Conservation (phyloP, 2,797 vertebrate species). For the Alcedo atthis region DNA sequence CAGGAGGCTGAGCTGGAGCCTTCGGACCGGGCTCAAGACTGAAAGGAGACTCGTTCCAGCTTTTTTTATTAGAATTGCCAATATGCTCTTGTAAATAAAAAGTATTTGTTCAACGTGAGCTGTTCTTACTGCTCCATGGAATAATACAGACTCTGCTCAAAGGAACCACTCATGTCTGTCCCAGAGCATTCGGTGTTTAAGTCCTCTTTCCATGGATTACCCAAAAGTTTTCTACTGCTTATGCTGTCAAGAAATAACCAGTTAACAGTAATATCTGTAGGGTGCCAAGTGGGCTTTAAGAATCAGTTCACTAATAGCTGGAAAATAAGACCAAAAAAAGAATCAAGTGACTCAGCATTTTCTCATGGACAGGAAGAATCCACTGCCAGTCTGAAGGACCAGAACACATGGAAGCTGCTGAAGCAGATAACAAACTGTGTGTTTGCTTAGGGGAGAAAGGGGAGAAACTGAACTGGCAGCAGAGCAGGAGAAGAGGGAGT, state of each 20-base stretch:
- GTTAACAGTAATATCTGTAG: background rate
- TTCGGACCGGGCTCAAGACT: background rate
- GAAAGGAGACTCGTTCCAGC: background rate
- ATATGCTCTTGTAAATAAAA: slow-evolving; percentile 64
- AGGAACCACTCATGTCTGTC: background rate
- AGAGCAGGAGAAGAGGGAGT: background rate
- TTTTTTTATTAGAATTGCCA: slow-evolving; percentile 30
- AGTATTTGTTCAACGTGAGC: slow-evolving; percentile 20
- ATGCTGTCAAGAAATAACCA: background rate
- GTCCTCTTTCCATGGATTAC: too few species aligned
- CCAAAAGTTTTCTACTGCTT: background rate
- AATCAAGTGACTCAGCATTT: background rate
- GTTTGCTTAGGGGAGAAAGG: background rate
- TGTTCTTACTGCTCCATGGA: background rate
- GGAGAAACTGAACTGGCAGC: background rate
- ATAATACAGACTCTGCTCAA: background rate
- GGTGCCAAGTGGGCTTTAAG: background rate
- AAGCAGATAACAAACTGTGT: background rate
- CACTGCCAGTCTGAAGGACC: background rate
- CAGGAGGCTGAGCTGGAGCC: background rate
- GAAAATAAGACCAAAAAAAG: background rate
- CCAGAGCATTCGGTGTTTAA: background rate
- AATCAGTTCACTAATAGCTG: background rate
- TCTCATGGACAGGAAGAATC: background rate
- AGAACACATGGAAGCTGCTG: background rate